Base-by-base conservation (phyloP, 2,113 vertebrate genomes). In the Hippocampus zosterae region DNA sequence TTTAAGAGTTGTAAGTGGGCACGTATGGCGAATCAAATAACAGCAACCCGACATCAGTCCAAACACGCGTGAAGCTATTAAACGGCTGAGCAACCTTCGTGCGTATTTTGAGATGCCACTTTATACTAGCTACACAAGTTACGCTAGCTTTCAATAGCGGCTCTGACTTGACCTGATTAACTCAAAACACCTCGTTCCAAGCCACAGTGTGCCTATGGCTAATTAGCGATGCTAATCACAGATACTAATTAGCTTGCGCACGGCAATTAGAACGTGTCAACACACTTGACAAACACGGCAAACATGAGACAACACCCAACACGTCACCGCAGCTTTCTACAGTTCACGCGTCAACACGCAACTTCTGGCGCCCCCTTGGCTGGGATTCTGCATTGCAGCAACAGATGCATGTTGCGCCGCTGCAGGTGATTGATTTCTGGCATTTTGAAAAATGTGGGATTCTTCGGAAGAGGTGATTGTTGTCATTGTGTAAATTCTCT, bases 141-240 rank as follows among this genome's bases (percentile, higher is more conserved):
- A 23, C 5, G 60, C n/a, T 40, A 18, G 33, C 33, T 37, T 62
- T 40, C 41, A 16, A 37, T 33, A 18, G 19, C n/a, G 18, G 60
- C 33, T 62, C 33, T 25, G 62, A 64, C 25, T 25, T 65, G 63
- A 65, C 63, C 63, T 48, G 63, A 65, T 65, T 65, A 65, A 65
- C 63, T 27, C 63, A 27, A 65, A 27, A 23, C 50, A n/a, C 33
- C 19, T 69, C 55, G 15, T 16, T 41, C 25, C 15, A 16, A 46
- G 68, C 40, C 29, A 25, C 13, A 27, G 40, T 46, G 37, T 13
- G 41, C 56, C 19, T 60, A 69, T 23, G 25, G 55, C 40, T 60
- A 44, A 69, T 69, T 60, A 60, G 53, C 29, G 53, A 69, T 65
- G 63, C 41, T 65, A 65, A 65, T 65, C 63, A 13, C n/a, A 48